phyloP scores from a whole-genome alignment of 2,888 invertebrate genomes.

The Limenitis camilla region DNA sequence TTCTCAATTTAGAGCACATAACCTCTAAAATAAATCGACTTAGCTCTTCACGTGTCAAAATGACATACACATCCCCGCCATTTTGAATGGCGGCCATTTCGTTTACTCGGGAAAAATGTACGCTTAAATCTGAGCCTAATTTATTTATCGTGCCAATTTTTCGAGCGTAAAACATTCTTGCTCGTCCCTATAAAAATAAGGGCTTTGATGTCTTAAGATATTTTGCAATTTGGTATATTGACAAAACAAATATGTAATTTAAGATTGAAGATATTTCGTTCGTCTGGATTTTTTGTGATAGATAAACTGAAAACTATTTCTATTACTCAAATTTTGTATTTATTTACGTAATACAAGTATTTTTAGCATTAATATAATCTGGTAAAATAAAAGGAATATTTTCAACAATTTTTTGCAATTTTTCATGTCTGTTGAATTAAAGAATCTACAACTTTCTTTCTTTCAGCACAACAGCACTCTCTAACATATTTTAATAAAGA shows the following conservation, averaged over 20 bases:
- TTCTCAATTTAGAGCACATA: neutral
- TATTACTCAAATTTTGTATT: too few species aligned
- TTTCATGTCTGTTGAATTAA: too few species aligned
- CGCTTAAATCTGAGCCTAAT: constrained; percentile 35
- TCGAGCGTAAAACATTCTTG: constrained; percentile 24
- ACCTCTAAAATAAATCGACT: constrained; percentile 21
- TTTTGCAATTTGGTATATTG: constrained; percentile 20
- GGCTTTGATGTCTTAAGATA: constrained; percentile 21
- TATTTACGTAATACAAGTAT: too few species aligned
- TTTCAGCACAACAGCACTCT: too few species aligned
- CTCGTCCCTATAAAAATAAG: constrained; percentile 20
- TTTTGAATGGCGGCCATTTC: constrained; percentile 33
- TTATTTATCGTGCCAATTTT: constrained; percentile 33
- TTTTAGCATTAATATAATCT: too few species aligned
- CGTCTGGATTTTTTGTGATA: too few species aligned
- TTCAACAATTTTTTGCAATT: too few species aligned
- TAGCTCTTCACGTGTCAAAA: constrained; percentile 28
- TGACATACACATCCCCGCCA: constrained; percentile 31
- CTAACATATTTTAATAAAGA: too few species aligned
- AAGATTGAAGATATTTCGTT: neutral
- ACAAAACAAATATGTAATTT: constrained; percentile 11
- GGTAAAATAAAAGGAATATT: too few species aligned
- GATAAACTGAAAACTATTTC: too few species aligned
- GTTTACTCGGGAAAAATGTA: constrained; percentile 36
- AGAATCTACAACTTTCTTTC: too few species aligned